Conservation (phyloP, 2,113 vertebrate genomes). For the Vombatus ursinus region DNA sequence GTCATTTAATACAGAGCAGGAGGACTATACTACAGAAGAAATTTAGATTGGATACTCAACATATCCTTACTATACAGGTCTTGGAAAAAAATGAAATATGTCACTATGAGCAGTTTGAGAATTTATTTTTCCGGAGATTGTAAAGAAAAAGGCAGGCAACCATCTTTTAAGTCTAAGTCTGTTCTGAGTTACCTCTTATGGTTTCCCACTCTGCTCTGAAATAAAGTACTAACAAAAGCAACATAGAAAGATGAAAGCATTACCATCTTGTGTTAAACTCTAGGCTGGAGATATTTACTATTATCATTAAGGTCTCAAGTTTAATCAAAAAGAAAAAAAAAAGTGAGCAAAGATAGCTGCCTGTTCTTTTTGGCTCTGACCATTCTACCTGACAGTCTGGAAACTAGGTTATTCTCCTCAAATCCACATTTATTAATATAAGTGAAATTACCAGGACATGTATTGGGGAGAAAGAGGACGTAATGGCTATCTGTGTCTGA, state of each 20-base stretch:
- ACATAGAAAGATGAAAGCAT: conserved; percentile 8
- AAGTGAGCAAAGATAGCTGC: not conserved
- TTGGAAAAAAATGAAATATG: conserved; percentile 52
- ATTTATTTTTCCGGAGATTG: conserved; percentile 41
- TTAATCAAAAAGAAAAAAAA: conserved; percentile 16
- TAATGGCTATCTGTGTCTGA: not conserved
- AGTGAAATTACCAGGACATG: not conserved
- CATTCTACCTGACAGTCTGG: not conserved
- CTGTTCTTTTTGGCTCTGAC: not conserved
- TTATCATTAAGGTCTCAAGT: not conserved
- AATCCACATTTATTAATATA: conserved; percentile 21
- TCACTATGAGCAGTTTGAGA: conserved; percentile 42
- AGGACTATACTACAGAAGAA: not conserved
- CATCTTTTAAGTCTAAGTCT: not conserved
- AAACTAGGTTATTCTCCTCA: not conserved
- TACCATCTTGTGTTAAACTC: conserved; percentile 20
- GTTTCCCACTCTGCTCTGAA: not conserved
- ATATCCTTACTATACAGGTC: conserved; percentile 12
- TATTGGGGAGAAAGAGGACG: not conserved
- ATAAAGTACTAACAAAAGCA: conserved; percentile 21
- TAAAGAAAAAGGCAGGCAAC: conserved; percentile 20
- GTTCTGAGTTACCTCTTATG: not conserved
- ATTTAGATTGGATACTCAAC: not conserved
- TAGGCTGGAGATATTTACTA: not conserved
- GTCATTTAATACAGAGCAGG: not conserved